A percentile compares a stretch with the other conserved stretches of the same genome.
Conservation (phyloP, 2,888 invertebrate species). For the Orthosia cruda region DNA sequence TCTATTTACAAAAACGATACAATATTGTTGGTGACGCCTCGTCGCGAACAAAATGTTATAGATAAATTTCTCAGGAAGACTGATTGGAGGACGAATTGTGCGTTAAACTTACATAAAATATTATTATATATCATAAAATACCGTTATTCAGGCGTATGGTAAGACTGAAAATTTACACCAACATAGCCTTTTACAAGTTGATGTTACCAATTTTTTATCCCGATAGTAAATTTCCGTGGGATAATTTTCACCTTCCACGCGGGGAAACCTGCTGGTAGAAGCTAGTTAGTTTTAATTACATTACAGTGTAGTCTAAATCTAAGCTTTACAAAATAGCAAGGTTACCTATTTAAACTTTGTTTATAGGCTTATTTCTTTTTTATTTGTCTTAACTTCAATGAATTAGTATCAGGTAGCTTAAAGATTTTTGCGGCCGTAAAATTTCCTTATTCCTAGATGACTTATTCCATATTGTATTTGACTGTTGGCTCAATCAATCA, state of each 20-base stretch:
- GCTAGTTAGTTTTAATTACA: too few species aligned
- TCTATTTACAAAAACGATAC: too few species aligned
- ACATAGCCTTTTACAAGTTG: too few species aligned
- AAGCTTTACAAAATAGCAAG: not conserved
- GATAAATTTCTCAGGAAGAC: not conserved
- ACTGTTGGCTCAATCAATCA: slow-evolving; percentile 20
- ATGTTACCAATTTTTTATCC: too few species aligned
- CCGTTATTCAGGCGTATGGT: not conserved
- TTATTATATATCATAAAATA: not conserved
- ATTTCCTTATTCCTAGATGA: slow-evolving; percentile 25
- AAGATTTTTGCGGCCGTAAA: slow-evolving; percentile 2
- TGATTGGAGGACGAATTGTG: slow-evolving; percentile 10
- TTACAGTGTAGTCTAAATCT: too few species aligned
- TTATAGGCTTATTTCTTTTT: too few species aligned
- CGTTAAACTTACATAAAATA: not conserved
- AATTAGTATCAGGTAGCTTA: slow-evolving; percentile 1
- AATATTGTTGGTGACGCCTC: too few species aligned
- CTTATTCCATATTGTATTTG: slow-evolving; percentile 12
- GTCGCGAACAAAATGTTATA: too few species aligned
- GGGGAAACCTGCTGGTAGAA: too few species aligned
- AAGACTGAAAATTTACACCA: not conserved
- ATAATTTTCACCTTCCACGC: too few species aligned
- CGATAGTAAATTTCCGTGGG: too few species aligned
- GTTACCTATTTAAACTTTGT: not conserved
- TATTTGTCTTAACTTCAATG: slow-evolving; percentile 1